These are phyloP conservation scores for Notocelia uddmanniana DNA, from an alignment of 2,888 invertebrate genomes.

Conservation along the genomic window DNA sequence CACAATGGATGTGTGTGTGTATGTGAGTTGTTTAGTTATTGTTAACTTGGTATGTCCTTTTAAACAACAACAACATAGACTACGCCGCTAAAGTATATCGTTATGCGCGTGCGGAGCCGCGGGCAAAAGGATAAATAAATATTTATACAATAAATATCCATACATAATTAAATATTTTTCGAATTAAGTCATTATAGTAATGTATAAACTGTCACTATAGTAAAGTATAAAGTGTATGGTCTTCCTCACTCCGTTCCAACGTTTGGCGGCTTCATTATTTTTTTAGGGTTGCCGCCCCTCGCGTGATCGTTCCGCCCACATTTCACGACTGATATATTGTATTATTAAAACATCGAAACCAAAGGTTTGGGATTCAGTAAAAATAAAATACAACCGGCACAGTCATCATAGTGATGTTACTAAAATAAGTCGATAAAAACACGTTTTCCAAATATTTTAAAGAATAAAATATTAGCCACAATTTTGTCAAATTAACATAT, in stretches of 20 bases:
- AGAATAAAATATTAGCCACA: too few species aligned
- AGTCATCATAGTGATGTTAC: conserved; percentile 54
- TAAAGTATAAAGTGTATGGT: conserved; percentile 61
- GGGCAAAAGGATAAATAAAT: too few species aligned
- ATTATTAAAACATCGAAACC: conserved; percentile 77
- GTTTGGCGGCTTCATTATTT: conserved; percentile 71
- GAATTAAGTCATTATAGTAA: conserved; percentile 34
- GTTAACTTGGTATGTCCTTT: too few species aligned
- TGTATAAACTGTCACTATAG: conserved; percentile 44
- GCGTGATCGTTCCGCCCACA: conserved; percentile 50
- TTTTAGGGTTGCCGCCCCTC: conserved; percentile 60
- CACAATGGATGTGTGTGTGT: too few species aligned
- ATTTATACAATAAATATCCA: too few species aligned
- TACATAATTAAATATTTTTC: neutral
- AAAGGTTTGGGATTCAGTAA: conserved; percentile 59
- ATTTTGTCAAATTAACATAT: too few species aligned
- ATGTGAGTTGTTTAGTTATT: too few species aligned
- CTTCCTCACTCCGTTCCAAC: conserved; percentile 51
- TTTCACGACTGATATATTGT: conserved; percentile 70
- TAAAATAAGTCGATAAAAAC: conserved; percentile 5
- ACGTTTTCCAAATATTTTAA: neutral
- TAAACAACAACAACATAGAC: too few species aligned
- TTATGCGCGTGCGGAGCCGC: too few species aligned
- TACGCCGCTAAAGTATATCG: too few species aligned
- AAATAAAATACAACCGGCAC: conserved; percentile 49